Percentiles rank a stretch among this genome's conserved stretches.
Evolutionary conservation across 2,888 invertebrate species (phyloP).

Genomic region (Oxycera nigricornis): DNA sequence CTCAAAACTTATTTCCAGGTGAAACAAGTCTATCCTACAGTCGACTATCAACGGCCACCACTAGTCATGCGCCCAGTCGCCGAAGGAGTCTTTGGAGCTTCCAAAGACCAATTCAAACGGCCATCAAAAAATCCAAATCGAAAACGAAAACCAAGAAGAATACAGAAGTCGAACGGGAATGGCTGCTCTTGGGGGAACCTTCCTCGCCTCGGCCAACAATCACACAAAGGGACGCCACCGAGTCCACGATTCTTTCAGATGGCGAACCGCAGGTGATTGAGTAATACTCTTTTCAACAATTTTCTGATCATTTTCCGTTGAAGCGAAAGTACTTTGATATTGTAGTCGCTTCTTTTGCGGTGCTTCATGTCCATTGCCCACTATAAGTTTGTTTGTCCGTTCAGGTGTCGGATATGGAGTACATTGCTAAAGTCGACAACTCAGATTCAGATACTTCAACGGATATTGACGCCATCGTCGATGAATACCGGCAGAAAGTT

Average conservation of each 20-base stretch:
- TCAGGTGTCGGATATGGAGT: conserved; percentile 48
- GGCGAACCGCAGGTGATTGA: conserved; percentile 56
- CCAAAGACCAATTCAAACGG: conserved; percentile 55
- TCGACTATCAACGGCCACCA: conserved; percentile 58
- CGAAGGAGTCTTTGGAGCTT: conserved; percentile 59
- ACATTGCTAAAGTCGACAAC: conserved; percentile 59
- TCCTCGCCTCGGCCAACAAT: conserved; percentile 58
- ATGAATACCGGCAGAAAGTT: conserved; percentile 76
- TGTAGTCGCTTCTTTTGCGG: neutral
- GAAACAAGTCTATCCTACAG: conserved; percentile 61
- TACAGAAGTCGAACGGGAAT: conserved; percentile 60
- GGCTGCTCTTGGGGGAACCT: conserved; percentile 61
- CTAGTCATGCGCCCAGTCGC: conserved; percentile 49
- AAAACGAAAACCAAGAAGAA: conserved; percentile 53
- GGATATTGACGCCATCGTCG: conserved; percentile 79
- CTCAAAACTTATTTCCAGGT: no score
- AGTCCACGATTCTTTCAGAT: conserved; percentile 60
- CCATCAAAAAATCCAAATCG: conserved; percentile 53
- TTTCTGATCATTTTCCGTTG: neutral
- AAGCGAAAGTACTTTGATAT: conserved; percentile 28
- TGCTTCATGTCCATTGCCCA: neutral
- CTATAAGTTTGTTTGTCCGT: neutral
- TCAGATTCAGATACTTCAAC: conserved; percentile 76
- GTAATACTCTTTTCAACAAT: conserved; percentile 27
- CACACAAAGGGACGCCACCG: conserved; percentile 57